These are phyloP conservation scores for Leuciscus idus DNA, from an alignment of 2,113 vertebrate genomes.

Conservation along the genomic window DNA sequence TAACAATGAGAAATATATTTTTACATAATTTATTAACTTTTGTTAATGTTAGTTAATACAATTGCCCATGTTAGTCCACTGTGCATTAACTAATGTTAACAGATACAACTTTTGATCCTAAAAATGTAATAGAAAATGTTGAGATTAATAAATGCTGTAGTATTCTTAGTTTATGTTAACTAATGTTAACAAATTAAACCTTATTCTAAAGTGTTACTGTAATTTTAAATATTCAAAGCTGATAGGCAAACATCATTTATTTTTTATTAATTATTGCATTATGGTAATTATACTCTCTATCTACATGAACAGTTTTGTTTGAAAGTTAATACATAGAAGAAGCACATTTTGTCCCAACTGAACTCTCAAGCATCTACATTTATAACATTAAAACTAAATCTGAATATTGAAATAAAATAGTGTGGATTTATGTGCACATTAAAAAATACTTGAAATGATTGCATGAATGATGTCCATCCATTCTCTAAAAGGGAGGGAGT, in stretches of 20 bases:
- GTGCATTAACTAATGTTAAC: too few species aligned
- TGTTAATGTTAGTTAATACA: too few species aligned
- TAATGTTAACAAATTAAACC: too few species aligned
- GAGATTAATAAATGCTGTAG: too few species aligned
- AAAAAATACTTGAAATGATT: neutral
- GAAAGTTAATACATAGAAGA: neutral
- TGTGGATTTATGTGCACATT: neutral
- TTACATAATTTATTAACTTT: too few species aligned
- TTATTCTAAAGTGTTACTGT: too few species aligned
- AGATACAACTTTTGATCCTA: too few species aligned
- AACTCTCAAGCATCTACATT: neutral
- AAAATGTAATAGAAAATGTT: too few species aligned
- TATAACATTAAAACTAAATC: neutral
- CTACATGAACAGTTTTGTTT: neutral
- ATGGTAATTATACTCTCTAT: neutral
- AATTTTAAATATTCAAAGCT: neutral
- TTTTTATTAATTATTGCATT: neutral
- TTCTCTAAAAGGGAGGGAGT: conserved; percentile 13
- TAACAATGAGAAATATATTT: too few species aligned
- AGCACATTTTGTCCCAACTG: neutral
- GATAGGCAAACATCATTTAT: neutral
- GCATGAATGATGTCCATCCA: neutral
- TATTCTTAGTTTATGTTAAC: too few species aligned
- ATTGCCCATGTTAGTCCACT: too few species aligned
- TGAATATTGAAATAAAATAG: neutral